Conservation (phyloP, 2,797 vertebrate genomes). For the Takifugu rubripes region DNA sequence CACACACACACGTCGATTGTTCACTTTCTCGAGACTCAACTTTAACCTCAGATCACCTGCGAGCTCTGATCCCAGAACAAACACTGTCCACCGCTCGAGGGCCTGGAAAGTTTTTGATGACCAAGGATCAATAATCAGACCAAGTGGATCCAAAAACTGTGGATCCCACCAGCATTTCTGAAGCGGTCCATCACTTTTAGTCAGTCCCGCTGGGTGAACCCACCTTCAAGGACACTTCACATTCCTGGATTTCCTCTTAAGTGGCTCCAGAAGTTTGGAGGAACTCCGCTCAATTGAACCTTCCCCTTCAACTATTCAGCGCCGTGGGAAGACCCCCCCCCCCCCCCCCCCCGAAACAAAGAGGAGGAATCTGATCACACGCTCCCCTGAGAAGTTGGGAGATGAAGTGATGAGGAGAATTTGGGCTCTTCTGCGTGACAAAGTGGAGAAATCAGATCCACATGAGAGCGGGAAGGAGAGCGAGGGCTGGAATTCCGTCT, state of each 20-base stretch:
- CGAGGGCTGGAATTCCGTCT: not conserved
- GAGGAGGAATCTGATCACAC: conserved; percentile 23
- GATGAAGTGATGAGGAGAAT: too few species aligned
- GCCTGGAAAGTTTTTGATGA: too few species aligned
- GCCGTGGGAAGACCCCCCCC: conserved; percentile 30
- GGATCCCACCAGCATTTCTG: conserved; percentile 9
- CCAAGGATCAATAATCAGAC: too few species aligned
- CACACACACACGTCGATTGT: too few species aligned
- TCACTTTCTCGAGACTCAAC: too few species aligned
- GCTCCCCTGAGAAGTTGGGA: too few species aligned
- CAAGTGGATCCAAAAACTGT: not conserved
- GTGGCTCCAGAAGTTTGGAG: conserved; percentile 29
- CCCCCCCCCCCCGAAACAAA: conserved; percentile 22
- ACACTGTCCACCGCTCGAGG: too few species aligned
- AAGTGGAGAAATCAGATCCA: too few species aligned
- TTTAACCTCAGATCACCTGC: too few species aligned
- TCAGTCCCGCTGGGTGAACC: conserved; percentile 16
- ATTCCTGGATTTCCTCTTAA: conserved; percentile 45
- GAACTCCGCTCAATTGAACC: conserved; percentile 42
- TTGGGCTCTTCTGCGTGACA: too few species aligned
- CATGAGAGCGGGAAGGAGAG: too few species aligned
- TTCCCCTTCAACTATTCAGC: conserved; percentile 24
- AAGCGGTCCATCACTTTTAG: conserved; percentile 26
- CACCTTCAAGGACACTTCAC: conserved; percentile 36
- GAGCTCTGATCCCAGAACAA: too few species aligned